A percentile compares a stretch with the other conserved stretches of the same genome.
Conservation (phyloP, 2,797 vertebrate genomes). For the Sciurus carolinensis region DNA sequence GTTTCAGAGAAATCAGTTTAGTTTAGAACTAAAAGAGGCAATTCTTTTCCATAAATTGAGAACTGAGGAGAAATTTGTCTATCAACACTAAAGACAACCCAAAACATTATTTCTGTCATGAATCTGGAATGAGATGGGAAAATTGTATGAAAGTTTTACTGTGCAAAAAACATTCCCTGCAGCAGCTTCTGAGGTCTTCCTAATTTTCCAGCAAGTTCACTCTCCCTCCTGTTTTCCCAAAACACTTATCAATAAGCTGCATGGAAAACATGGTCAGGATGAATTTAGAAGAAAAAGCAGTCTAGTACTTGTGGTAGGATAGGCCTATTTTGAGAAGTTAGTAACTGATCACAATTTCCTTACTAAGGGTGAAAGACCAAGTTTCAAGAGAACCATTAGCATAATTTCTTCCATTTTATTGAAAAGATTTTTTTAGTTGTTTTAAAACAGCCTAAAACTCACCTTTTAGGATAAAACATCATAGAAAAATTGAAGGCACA, state of each 20-base stretch:
- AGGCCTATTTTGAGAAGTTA: neutral
- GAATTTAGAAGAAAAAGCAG: slow-evolving; percentile 52
- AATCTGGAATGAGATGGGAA: slow-evolving; percentile 18
- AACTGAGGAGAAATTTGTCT: neutral
- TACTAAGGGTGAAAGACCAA: slow-evolving; percentile 11
- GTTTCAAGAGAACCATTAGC: slow-evolving; percentile 45
- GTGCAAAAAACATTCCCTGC: neutral
- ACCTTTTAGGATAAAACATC: slow-evolving; percentile 9
- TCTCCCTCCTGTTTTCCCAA: neutral
- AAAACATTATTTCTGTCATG: neutral
- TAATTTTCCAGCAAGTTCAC: slow-evolving; percentile 33
- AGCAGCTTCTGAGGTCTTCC: neutral
- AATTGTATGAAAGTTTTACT: neutral
- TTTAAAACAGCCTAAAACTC: neutral
- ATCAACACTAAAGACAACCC: neutral
- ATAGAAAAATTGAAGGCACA: slow-evolving; percentile 26
- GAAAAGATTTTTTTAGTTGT: slow-evolving; percentile 16
- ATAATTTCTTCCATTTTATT: neutral
- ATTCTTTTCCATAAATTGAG: neutral
- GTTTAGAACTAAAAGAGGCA: slow-evolving; percentile 7
- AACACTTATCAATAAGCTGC: neutral
- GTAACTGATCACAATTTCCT: slow-evolving; percentile 40
- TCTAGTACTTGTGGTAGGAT: neutral
- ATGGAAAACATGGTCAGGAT: neutral
- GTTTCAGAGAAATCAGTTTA: slow-evolving; percentile 42